Evolutionary conservation across 2,113 vertebrate species (phyloP).

Genomic region (Malurus alboscapulatus): DNA sequence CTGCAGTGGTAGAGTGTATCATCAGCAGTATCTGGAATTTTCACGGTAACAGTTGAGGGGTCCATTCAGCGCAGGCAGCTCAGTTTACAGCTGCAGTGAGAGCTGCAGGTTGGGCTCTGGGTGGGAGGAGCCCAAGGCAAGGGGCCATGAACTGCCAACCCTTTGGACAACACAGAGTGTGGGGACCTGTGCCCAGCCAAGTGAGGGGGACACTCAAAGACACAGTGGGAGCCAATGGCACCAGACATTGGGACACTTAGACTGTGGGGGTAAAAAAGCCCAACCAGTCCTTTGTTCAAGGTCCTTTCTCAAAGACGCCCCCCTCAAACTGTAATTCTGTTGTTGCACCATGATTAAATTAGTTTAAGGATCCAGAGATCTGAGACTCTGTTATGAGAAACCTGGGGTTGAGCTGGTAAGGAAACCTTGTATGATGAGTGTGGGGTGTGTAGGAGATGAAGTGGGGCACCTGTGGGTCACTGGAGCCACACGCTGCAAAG

Average conservation of each 20-base stretch:
- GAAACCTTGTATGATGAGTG: neutral
- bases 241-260: neutral
- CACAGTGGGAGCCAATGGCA: neutral
- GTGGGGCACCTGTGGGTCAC: neutral
- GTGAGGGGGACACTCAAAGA: neutral
- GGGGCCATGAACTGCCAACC: neutral
- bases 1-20: neutral
- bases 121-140: rapidly evolving
- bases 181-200: no score
- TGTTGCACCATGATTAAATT: neutral
- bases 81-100: neutral
- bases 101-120: neutral
- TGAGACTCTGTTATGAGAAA: neutral
- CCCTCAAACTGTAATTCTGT: neutral
- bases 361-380: neutral
- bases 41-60: neutral
- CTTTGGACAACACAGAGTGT: rapidly evolving
- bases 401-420: neutral
- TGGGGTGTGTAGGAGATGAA: neutral
- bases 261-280: neutral
- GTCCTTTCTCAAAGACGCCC: neutral
- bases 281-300: neutral
- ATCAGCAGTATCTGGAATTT: neutral
- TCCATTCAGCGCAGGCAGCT: neutral
- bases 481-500: rapidly evolving